Percentiles rank a stretch among this genome's conserved stretches.
Conservation (phyloP, 2,888 invertebrate species). For the Erebia ligea region DNA sequence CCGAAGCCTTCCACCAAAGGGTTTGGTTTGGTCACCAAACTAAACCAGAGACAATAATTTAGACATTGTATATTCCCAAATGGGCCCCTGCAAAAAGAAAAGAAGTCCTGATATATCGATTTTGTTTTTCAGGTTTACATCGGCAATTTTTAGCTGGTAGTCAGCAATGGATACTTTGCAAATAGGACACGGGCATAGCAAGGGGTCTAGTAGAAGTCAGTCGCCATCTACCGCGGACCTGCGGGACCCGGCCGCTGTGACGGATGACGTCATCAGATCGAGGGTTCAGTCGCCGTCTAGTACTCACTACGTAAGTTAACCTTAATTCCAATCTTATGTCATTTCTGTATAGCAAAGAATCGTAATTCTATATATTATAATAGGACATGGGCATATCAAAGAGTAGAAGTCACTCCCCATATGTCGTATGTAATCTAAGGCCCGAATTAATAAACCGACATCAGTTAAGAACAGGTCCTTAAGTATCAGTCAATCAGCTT, state of each 20-base stretch:
- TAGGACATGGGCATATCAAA: too few relatives aligned
- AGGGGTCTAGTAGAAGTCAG: slow-evolving; percentile 85
- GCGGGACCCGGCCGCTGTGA: slow-evolving; percentile 69
- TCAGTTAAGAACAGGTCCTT: too few relatives aligned
- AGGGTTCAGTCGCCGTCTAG: slow-evolving; percentile 76
- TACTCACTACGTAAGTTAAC: slow-evolving; percentile 66
- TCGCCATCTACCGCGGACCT: slow-evolving; percentile 82
- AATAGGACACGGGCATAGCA: slow-evolving; percentile 78
- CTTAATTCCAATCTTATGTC: not conserved
- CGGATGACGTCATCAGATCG: slow-evolving; percentile 75
- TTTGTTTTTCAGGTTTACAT: slow-evolving; percentile 12
- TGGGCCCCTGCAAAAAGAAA: not conserved
- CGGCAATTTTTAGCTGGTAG: slow-evolving; percentile 30
- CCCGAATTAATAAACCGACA: too few relatives aligned
- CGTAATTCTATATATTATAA: not conserved
- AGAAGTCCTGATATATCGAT: not conserved
- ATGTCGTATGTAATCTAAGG: too few relatives aligned
- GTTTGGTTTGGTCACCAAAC: too few relatives aligned
- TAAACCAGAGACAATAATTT: too few relatives aligned
- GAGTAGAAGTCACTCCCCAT: not conserved
- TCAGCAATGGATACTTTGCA: slow-evolving; percentile 73
- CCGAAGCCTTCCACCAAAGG: too few relatives aligned
- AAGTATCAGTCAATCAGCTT: too few relatives aligned
- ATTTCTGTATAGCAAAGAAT: not conserved
- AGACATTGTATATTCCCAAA: not conserved